Percentiles rank a stretch among this genome's conserved stretches.
These are phyloP conservation scores for Malurus alboscapulatus DNA, from an alignment of 2,113 vertebrate species.

Conservation along the genomic window DNA sequence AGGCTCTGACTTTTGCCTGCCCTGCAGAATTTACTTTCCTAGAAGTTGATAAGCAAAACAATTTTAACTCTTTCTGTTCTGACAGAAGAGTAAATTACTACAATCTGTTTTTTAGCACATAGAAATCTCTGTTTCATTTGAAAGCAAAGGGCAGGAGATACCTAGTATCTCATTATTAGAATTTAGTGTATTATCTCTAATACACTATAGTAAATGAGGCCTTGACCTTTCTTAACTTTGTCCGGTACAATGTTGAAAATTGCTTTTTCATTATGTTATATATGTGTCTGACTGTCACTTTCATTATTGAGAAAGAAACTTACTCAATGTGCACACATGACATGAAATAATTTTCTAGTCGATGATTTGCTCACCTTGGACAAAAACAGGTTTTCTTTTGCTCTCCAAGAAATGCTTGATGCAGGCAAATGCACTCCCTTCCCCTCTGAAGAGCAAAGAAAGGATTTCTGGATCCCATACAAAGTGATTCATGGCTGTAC, in stretches of 20 bases:
- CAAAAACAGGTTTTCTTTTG: neutral
- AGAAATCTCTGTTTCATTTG: neutral
- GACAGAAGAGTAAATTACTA: neutral
- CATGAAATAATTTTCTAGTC: neutral
- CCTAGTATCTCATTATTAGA: neutral
- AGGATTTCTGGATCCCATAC: neutral
- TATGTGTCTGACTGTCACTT: neutral
- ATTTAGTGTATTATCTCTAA: neutral
- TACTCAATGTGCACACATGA: neutral
- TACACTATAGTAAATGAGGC: neutral
- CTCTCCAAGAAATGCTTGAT: neutral
- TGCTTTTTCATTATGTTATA: neutral
- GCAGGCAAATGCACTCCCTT: neutral
- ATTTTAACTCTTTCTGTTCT: neutral
- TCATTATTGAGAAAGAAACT: neutral
- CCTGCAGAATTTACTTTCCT: neutral
- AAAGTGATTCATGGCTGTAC: conserved; percentile 7
- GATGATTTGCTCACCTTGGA: neutral
- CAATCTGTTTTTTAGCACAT: neutral
- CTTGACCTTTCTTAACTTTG: neutral
- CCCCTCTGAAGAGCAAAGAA: neutral
- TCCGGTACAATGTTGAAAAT: neutral
- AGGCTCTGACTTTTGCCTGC: neutral
- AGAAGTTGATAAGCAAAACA: neutral
- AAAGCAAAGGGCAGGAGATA: neutral